Percentiles rank a stretch among this genome's conserved stretches.
These are phyloP conservation scores for Leucozona laternaria DNA, from an alignment of 2,888 invertebrate genomes.

Conservation along the genomic window DNA sequence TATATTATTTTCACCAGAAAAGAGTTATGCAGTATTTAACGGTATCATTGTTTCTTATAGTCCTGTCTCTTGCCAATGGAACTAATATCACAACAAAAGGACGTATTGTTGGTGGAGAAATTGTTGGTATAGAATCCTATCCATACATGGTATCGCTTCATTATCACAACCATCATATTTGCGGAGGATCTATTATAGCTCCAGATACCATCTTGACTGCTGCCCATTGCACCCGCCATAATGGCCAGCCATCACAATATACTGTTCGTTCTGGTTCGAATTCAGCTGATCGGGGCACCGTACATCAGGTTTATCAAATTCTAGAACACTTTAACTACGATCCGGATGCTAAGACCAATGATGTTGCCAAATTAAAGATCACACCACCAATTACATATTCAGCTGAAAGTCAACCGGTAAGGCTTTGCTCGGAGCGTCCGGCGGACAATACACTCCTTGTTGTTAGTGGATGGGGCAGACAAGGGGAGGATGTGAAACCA, in stretches of 20 bases:
- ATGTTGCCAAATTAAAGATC: conserved; percentile 17
- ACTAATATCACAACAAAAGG: background rate
- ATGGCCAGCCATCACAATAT: background rate
- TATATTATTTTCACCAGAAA: background rate
- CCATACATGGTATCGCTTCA: conserved; percentile 35
- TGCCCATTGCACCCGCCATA: conserved; percentile 29
- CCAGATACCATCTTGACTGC: conserved; percentile 40
- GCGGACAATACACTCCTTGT: background rate
- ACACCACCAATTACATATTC: conserved; percentile 16
- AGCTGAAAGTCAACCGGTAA: conserved; percentile 1
- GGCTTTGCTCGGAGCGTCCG: background rate
- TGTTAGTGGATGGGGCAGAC: conserved; percentile 32
- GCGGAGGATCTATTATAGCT: conserved; percentile 42
- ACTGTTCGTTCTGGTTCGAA: conserved; percentile 24
- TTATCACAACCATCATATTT: background rate
- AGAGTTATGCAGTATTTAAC: background rate
- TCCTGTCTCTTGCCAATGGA: background rate
- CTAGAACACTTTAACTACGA: conserved; percentile 2
- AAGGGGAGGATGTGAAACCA: background rate
- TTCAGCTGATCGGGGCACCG: background rate
- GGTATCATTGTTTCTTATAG: background rate
- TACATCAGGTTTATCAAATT: background rate
- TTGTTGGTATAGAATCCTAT: background rate
- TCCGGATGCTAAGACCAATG: background rate
- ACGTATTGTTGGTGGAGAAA: conserved; percentile 33